Evolutionary conservation across 2,888 invertebrate genomes (phyloP).

Genomic region (Leptopilina myrica): DNA sequence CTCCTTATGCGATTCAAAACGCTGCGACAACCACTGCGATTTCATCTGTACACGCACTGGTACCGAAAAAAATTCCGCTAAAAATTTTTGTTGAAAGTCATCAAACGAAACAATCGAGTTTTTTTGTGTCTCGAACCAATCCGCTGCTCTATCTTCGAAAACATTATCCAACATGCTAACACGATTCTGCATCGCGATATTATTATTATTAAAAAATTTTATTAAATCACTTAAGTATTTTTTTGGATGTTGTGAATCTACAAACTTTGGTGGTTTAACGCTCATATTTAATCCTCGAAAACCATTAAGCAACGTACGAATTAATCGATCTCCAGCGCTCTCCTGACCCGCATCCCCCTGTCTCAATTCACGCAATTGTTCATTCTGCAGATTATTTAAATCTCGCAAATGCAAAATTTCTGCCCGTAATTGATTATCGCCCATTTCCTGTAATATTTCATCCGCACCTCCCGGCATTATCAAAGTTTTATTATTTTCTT

Average conservation of each 20-base stretch:
- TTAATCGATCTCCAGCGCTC: neutral
- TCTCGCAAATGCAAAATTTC: no score
- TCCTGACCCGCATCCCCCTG: neutral
- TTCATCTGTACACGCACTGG: slow-evolving; percentile 44
- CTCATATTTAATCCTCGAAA: neutral
- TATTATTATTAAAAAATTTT: slow-evolving; percentile 27
- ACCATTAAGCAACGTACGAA: neutral
- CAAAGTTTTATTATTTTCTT: no score
- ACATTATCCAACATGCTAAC: slow-evolving; percentile 15
- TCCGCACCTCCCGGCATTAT: no score
- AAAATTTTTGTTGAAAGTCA: slow-evolving; percentile 32
- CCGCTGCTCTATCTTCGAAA: slow-evolving; percentile 41
- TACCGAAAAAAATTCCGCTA: slow-evolving; percentile 43
- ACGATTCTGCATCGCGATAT: neutral
- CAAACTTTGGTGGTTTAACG: neutral
- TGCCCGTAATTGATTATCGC: no score
- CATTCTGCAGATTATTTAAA: no score
- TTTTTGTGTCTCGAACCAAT: slow-evolving; percentile 39
- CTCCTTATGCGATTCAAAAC: slow-evolving; percentile 21
- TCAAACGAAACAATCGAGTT: neutral
- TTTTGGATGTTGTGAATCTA: neutral
- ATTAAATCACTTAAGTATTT: slow-evolving; percentile 5
- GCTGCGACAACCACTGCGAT: slow-evolving; percentile 34
- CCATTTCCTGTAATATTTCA: no score
- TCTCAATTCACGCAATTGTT: neutral